Evolutionary conservation across 2,797 vertebrate species (phyloP).

Genomic region (Pangasius krempfi): DNA sequence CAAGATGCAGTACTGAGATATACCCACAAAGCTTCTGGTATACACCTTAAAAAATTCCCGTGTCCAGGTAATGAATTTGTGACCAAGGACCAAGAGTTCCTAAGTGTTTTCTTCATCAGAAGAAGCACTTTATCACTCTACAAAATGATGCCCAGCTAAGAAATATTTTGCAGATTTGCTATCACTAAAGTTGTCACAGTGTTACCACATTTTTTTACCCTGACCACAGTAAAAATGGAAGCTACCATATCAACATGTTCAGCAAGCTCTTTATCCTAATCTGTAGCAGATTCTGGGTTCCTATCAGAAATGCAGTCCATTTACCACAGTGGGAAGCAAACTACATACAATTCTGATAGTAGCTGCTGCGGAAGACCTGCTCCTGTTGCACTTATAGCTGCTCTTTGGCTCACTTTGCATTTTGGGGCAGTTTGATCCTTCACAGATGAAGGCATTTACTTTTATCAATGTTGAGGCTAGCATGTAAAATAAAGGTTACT

Average conservation of each 20-base stretch:
- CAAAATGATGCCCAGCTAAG: neutral
- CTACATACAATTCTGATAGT: neutral
- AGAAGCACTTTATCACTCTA: neutral
- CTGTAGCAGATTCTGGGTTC: neutral
- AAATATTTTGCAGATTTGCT: neutral
- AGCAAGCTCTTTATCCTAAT: neutral
- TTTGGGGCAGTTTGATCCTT: neutral
- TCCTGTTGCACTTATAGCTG: neutral
- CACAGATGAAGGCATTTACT: neutral
- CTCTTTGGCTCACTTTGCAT: neutral
- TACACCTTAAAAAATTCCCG: neutral
- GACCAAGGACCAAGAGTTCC: neutral
- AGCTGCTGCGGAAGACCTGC: neutral
- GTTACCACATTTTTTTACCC: neutral
- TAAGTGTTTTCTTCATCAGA: neutral
- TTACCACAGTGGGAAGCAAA: neutral
- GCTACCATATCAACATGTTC: neutral
- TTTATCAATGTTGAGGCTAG: neutral
- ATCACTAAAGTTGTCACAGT: too few relatives aligned
- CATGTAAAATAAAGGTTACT: neutral
- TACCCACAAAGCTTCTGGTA: neutral
- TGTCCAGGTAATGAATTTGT: neutral
- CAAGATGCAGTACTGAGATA: neutral
- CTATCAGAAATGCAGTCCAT: neutral
- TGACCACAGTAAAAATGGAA: neutral